Base-by-base conservation (phyloP, 2,888 invertebrate species). In the Patella depressa region DNA sequence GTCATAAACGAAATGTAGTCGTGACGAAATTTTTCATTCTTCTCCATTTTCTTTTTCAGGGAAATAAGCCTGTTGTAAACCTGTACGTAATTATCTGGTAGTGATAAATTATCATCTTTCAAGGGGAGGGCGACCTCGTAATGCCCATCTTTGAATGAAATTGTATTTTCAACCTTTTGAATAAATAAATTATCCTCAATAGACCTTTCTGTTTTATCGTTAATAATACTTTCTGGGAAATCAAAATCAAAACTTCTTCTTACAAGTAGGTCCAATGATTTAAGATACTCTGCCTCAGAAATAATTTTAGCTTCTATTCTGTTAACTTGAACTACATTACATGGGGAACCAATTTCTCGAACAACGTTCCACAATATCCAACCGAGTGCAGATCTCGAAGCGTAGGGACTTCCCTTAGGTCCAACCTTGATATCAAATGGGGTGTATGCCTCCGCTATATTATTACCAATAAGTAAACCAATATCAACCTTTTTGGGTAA, bases 1-100 rank as follows among this genome's bases (percentile, higher is more conserved):
- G 54, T 57, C 73, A 81, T 78, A 29, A 71, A 73, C 15, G 45
- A 24, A 19, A 54, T 34, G 55, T 81, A 80, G 15, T 72, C 72
- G 2, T 45, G 11, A n/a, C 69, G 45, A 24, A 78, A 57, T 34
- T 65, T 74, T 5, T 65, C 17, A n/a, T 77, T 19, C 53, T 70
- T 78, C 34, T 19, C 29, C 7, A 80, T 34, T n/a, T 59, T 71
- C 17, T 15, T 73, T n/a, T 78, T 69, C 3, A 80, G 71, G 2
- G 73, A 76, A 7, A 53, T 14, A 19, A 77, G 76, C 24, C 76
- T 45, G 12, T 72, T 45, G 17, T 53, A 19, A 29, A 53, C 53
- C n/a, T 34, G 34, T 14, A 3, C 4, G 17, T 53, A 53, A 53
- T 72, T 72, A n/a, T 72, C 15, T 17, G 72, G 72, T 45, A 72